Evolutionary conservation across 2,888 invertebrate genomes (phyloP).

Genomic region (Hypomecis punctinalis): DNA sequence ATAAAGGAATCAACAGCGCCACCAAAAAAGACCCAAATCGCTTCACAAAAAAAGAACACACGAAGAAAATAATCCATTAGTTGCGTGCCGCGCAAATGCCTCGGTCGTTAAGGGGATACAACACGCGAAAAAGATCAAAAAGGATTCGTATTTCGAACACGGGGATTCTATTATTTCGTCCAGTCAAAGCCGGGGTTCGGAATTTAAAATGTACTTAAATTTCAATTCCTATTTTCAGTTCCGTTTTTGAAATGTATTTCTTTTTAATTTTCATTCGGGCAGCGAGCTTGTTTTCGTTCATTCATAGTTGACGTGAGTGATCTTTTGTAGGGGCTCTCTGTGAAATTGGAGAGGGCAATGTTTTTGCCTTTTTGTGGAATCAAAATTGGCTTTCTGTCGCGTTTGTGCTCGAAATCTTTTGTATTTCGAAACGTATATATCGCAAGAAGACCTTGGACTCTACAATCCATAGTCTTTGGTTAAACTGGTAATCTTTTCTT

Average conservation of each 20-base stretch:
- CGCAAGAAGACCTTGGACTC: background rate
- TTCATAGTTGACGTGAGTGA: conserved; percentile 83
- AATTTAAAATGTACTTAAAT: conserved; percentile 84
- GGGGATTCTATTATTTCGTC: conserved; percentile 78
- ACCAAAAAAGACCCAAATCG: conserved; percentile 62
- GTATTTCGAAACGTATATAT: no score
- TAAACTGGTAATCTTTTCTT: background rate
- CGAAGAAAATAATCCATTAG: conserved; percentile 85
- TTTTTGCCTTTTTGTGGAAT: conserved; percentile 77
- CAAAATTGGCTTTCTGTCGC: conserved; percentile 69
- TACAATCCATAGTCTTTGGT: background rate
- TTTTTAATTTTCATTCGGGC: conserved; percentile 80
- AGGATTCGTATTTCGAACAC: conserved; percentile 72
- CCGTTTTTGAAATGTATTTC: conserved; percentile 74
- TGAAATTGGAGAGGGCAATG: conserved; percentile 78
- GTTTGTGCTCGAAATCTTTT: conserved; percentile 46
- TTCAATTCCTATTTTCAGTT: conserved; percentile 78
- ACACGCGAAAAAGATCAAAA: conserved; percentile 78
- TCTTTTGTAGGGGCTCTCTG: conserved; percentile 82
- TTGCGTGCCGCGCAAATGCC: conserved; percentile 79
- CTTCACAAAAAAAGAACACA: conserved; percentile 76
- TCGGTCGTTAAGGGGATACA: conserved; percentile 76
- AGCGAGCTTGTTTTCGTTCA: conserved; percentile 76
- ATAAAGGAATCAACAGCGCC: conserved; percentile 60
- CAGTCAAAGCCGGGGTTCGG: conserved; percentile 76